Base-by-base conservation (phyloP, 2,113 vertebrate species). In the Scortum barcoo region DNA sequence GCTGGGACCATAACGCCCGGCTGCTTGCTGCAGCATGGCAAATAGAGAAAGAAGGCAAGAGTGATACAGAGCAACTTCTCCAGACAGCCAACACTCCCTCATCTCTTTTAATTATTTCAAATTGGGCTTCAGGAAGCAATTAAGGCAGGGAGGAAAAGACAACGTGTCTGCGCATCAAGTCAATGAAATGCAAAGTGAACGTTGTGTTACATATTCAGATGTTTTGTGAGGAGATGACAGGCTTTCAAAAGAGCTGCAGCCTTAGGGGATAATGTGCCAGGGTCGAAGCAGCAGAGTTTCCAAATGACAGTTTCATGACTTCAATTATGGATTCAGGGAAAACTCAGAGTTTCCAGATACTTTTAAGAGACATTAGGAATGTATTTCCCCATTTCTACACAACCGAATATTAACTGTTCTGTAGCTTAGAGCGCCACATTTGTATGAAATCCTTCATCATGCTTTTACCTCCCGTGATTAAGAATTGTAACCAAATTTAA, bases 51-150 rank as follows among this genome's bases (percentile, higher is more conserved):
- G 78, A 83, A 80, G 67, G 54, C 63, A 24, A 28, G 66, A 67
- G 80, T 53, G 82, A 83, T 67, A 36, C 50, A 4, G 53, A 75
- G 63, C 30, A 60, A 88, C 78, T 58, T 75, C 75, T 84, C 70
- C 82, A 89, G 87, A 81, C 89, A 90, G 83, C 82, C 78, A 78
- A 72, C 78, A 28, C 83, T 81, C 60, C 79, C 86, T 83, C 81
- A 71, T 83, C 81, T 85, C 87, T 79, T 93, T 93, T 94, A 91
- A 94, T 95, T 90, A 93, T 91, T 90, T 92, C 87, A 91, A 92
- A 89, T 78, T 81, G 87, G 76, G 89, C 83, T 92, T 90, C 82
- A 74, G 92, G 91, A 95, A 82, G 90, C 89, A 93, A 94, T 95
- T 93, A 94, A 88, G 63, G 46, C 81, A 68, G 24, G 54, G 50